Evolutionary conservation across 2,888 invertebrate species (phyloP).

Genomic region (Gonocerus acuteangulatus): DNA sequence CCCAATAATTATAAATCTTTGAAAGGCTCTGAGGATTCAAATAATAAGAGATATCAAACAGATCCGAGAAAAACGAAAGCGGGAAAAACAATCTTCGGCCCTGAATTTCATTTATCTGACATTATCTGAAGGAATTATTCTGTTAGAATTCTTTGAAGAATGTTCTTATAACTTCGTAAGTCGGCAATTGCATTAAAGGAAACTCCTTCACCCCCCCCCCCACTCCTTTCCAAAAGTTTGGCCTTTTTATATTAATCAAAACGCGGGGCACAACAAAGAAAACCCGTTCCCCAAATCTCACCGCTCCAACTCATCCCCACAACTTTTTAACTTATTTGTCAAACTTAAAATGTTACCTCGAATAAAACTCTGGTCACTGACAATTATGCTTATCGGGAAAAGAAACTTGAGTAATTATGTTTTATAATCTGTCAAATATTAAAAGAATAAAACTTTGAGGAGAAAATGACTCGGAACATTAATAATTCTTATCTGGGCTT

Average conservation of each 20-base stretch:
- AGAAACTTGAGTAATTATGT: too few species aligned
- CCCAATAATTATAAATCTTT: too few species aligned
- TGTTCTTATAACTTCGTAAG: conserved; percentile 23
- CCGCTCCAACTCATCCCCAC: not conserved
- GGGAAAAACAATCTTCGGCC: conserved; percentile 10
- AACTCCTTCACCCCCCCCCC: not conserved
- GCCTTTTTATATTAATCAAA: conserved; percentile 26
- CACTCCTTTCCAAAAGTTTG: not conserved
- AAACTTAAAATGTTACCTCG: conserved; percentile 20
- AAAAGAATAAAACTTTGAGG: too few species aligned
- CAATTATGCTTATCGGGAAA: conserved; percentile 5
- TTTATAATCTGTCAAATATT: too few species aligned
- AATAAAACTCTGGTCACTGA: conserved; percentile 3
- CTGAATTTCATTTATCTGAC: conserved; percentile 26
- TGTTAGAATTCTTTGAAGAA: conserved; percentile 26
- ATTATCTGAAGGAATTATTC: conserved; percentile 24
- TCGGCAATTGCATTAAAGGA: conserved; percentile 24
- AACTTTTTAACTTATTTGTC: conserved; percentile 23
- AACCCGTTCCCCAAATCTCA: not conserved
- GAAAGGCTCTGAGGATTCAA: too few species aligned
- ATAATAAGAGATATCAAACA: not conserved
- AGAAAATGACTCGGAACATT: too few species aligned
- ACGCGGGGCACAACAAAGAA: conserved; percentile 14
- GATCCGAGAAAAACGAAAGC: not conserved
- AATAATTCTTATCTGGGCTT: too few species aligned